A percentile compares a stretch with the other conserved stretches of the same genome.
phyloP scores from a whole-genome alignment of 2,113 vertebrate species.

The Cyprinodon variegatus region DNA sequence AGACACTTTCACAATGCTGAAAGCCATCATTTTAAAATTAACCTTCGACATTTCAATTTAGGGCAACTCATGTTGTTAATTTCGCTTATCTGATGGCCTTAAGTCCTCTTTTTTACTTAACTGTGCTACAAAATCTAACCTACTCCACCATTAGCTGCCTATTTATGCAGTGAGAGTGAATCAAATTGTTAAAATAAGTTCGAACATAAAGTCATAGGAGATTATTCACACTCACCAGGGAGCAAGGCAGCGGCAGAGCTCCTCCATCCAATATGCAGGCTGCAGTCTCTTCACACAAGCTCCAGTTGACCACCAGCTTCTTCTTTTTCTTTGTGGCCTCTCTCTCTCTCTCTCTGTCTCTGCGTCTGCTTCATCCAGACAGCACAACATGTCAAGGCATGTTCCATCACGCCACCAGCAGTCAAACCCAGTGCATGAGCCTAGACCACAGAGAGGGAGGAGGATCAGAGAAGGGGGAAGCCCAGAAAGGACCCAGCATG shows the following conservation, averaged over 20 bases:
- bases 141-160: not conserved
- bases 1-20: constrained; percentile 20
- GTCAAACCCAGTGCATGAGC: constrained; percentile 62
- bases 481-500: constrained; percentile 67
- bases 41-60: constrained; percentile 11
- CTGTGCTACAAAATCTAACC: not conserved
- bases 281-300: constrained; percentile 50
- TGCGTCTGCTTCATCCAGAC: constrained; percentile 48
- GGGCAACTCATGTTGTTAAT: constrained; percentile 3
- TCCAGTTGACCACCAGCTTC: constrained; percentile 52
- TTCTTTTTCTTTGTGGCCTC: constrained; percentile 3
- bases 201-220: constrained; percentile 25
- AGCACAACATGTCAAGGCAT: constrained; percentile 83
- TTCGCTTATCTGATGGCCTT: constrained; percentile 13
- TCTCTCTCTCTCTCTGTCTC: constrained; percentile 11
- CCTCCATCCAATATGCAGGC: constrained; percentile 29
- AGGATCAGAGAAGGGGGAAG: constrained; percentile 68
- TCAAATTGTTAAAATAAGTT: constrained; percentile 7
- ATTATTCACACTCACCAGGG: constrained; percentile 52
- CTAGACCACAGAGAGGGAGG: constrained; percentile 72
- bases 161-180: not conserved
- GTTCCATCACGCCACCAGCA: constrained; percentile 75
- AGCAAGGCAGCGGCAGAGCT: constrained; percentile 20
- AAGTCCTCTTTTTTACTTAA: constrained; percentile 5
- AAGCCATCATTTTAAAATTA: not conserved